Base-by-base conservation (phyloP, 1,140 invertebrate genomes). In the Drosophila tropicalis region DNA sequence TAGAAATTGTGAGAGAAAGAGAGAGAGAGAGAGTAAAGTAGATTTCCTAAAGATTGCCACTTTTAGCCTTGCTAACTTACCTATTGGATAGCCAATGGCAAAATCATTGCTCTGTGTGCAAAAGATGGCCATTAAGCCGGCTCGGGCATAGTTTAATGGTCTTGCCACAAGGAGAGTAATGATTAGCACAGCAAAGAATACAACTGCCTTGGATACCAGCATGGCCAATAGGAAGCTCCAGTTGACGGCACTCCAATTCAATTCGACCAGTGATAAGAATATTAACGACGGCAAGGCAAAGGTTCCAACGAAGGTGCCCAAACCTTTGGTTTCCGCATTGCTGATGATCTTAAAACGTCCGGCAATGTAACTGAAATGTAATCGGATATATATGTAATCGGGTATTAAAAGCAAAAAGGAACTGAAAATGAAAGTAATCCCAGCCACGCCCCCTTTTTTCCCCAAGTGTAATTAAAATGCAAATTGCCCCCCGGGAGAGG, bases 31-130 rank as follows among this genome's bases (percentile, higher is more conserved):
- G 1, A 10, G 15, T 32, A 32, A 5, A 5, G 1, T 5, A 12
- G 7, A 12, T 9, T 9, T 7, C 3, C 5, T 6, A 29, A 29
- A 2, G 2, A 29, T 12, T 1, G 12, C 29, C 6, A 34, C 58
- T 6, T 29, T 5, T 5, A 1, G 0, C 9, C 0, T 1, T n/a
- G n/a, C n/a, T n/a, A n/a, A 63, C 95, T 95, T 94, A 98, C 97
- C 95, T 86, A 99, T 98, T 3, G 98, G 98, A 93, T 97, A 98
- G 68, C 98, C 98, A 78, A 99, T 95, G 56, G 98, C 98, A 94
- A 99, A 99, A 93, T 99, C 98, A 94, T 99, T 99, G 91, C 97
- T 98, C 91, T 99, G 98, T 0, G 98, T 99, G 56, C 96, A 97
- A 92, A 99, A 99, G 80, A 99, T 99, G 22, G 97, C 97, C 94